Evolutionary conservation across 2,888 invertebrate species (phyloP).

Genomic region (Furcula furcula): DNA sequence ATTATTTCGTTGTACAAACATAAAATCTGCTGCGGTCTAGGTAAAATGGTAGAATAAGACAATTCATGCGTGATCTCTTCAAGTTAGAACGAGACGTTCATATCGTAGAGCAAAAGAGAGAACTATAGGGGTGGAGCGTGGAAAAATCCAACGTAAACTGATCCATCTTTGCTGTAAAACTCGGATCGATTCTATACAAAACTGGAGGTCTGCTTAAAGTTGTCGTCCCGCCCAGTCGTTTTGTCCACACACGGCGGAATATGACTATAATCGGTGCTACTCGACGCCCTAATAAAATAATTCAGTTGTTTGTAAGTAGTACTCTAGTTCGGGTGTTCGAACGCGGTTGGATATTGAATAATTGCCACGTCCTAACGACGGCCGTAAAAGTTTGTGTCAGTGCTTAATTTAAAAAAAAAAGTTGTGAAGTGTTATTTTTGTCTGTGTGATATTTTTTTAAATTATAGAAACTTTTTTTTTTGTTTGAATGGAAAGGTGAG

Average conservation of each 20-base stretch:
- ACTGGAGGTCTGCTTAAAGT: slow-evolving; percentile 14
- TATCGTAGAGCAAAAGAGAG: slow-evolving; percentile 32
- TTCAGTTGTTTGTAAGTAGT: slow-evolving; percentile 62
- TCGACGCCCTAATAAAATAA: slow-evolving; percentile 69
- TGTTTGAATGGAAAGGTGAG: slow-evolving; percentile 9
- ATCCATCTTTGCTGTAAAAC: slow-evolving; percentile 10
- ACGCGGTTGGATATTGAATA: slow-evolving; percentile 32
- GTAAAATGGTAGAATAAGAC: slow-evolving; percentile 38
- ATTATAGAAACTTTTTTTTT: slow-evolving; percentile 1
- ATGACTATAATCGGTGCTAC: slow-evolving; percentile 68
- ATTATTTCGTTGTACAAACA: slow-evolving; percentile 38
- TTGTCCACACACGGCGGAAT: slow-evolving; percentile 61
- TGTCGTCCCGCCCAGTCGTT: slow-evolving; percentile 58
- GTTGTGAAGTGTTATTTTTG: slow-evolving; percentile 21
- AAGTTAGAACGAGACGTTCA: slow-evolving; percentile 29
- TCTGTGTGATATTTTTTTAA: slow-evolving; percentile 16
- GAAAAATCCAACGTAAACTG: slow-evolving; percentile 16
- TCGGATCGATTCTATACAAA: slow-evolving; percentile 7
- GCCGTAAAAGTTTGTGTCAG: slow-evolving; percentile 21
- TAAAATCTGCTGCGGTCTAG: slow-evolving; percentile 45
- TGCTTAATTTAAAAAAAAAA: slow-evolving; percentile 19
- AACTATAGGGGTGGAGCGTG: slow-evolving; percentile 48
- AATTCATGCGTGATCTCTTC: slow-evolving; percentile 44
- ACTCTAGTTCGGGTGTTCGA: slow-evolving; percentile 40
- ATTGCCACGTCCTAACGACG: slow-evolving; percentile 16